These are phyloP conservation scores for Gymnogyps californianus DNA, from an alignment of 2,113 vertebrate species.

Conservation along the genomic window DNA sequence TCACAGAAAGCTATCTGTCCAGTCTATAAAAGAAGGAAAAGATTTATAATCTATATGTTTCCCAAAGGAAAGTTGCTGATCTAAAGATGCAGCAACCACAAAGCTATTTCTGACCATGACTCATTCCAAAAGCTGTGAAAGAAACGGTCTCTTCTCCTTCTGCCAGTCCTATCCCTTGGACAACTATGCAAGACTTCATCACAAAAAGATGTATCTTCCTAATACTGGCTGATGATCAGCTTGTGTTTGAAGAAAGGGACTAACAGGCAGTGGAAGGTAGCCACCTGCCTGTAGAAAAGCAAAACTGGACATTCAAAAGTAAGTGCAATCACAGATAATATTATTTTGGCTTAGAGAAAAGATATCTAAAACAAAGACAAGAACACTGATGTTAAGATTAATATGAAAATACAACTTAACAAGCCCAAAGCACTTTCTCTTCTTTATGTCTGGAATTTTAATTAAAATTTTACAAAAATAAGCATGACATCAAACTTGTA, in stretches of 20 bases:
- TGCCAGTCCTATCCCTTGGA: not conserved
- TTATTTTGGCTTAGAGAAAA: not conserved
- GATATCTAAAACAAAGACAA: not conserved
- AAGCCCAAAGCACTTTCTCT: not conserved
- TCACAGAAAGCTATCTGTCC: not conserved
- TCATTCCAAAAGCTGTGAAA: not conserved
- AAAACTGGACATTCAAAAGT: not conserved
- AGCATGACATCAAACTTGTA: slow-evolving; percentile 11
- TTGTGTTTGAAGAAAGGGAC: not conserved
- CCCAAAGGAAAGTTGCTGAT: not conserved
- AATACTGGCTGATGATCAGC: not conserved
- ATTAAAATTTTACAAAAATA: slow-evolving; percentile 21
- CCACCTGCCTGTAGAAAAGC: not conserved
- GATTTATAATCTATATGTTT: not conserved
- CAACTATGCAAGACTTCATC: not conserved
- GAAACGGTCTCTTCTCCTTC: not conserved
- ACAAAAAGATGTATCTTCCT: not conserved
- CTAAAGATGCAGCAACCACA: not conserved
- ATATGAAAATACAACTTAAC: not conserved
- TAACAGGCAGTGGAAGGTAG: not conserved
- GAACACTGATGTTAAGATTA: not conserved
- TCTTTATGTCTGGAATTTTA: not conserved
- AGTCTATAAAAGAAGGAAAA: not conserved
- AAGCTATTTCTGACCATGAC: not conserved
- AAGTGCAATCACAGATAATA: not conserved